Conservation (phyloP, 1,140 invertebrate species). For the Saxidomus purpurata region DNA sequence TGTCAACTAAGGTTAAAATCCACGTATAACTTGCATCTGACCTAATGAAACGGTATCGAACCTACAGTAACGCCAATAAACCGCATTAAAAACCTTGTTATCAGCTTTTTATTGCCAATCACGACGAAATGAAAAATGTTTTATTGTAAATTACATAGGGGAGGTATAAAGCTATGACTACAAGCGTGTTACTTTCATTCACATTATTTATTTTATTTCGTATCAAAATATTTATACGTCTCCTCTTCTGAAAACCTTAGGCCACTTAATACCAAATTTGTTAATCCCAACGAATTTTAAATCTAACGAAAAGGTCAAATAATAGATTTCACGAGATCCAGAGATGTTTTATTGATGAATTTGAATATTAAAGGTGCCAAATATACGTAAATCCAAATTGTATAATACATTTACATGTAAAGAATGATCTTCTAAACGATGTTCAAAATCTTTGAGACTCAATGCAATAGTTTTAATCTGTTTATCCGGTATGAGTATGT, state of each 20-base stretch:
- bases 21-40: not conserved
- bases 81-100: conserved; percentile 1
- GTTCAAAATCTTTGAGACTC: no score
- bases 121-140: not conserved
- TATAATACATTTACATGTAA: no score
- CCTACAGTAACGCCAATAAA: not conserved
- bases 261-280: no score
- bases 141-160: not conserved
- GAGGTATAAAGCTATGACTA: not conserved
- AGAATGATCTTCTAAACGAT: no score
- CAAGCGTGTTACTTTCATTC: not conserved
- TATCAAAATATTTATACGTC: not conserved
- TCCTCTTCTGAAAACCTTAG: not conserved
- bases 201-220: not conserved
- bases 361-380: no score
- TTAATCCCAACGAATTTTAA: not conserved
- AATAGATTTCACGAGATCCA: not conserved
- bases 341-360: no score
- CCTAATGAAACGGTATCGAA: not conserved
- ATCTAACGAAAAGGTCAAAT: not conserved
- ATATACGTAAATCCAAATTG: no score
- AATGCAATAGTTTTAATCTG: not conserved
- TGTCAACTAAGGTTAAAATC: not conserved
- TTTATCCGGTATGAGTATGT: not conserved
- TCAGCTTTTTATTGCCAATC: not conserved